Conservation (phyloP, 2,113 vertebrate genomes). For the Arenaria interpres region DNA sequence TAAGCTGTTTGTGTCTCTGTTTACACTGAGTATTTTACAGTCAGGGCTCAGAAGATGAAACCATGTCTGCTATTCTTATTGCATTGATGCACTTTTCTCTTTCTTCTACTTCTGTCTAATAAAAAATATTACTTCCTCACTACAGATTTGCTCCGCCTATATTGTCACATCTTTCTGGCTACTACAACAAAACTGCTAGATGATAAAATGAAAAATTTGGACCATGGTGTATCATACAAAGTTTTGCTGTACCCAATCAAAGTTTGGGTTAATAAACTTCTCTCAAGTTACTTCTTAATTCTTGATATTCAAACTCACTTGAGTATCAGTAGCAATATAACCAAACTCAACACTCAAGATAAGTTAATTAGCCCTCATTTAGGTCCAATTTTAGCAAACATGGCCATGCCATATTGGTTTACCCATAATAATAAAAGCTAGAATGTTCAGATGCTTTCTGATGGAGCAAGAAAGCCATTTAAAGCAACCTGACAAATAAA, state of each 20-base stretch:
- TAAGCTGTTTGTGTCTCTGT: neutral
- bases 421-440: neutral
- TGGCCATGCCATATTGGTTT: neutral
- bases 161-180: neutral
- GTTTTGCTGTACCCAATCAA: neutral
- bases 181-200: neutral
- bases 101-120: neutral
- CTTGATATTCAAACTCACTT: neutral
- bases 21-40: neutral
- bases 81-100: neutral
- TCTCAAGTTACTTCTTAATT: neutral
- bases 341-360: neutral
- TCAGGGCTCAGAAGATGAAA: neutral
- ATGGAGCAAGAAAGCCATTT: neutral
- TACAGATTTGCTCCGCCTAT: neutral
- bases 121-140: neutral
- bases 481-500: neutral
- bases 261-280: neutral
- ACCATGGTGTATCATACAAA: neutral
- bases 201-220: neutral
- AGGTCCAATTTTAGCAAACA: neutral
- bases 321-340: neutral
- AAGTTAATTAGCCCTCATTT: neutral
- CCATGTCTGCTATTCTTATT: neutral
- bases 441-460: neutral